Conservation (phyloP, 35 echinoderm and acorn worm genomes). For the Apostichopus parvimensis region DNA sequence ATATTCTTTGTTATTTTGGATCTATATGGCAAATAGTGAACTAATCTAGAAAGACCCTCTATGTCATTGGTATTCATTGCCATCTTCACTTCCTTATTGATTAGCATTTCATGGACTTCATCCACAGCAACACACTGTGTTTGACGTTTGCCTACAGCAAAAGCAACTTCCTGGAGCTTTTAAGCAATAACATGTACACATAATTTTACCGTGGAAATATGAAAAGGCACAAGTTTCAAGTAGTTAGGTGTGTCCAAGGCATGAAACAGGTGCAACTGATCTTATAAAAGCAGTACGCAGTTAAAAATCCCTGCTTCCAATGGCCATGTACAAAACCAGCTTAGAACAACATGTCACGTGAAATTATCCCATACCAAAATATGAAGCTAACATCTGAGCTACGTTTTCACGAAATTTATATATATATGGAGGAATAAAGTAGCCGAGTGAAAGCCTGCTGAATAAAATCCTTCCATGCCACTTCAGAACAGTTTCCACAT, state of each 20-base stretch:
- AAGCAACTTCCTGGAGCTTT: conserved; percentile 21
- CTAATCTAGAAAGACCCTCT: conserved; percentile 24
- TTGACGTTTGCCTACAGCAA: conserved; percentile 13
- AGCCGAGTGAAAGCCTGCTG: neutral
- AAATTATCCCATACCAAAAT: conserved; percentile 21
- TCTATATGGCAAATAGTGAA: conserved; percentile 65
- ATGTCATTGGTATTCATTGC: conserved; percentile 10
- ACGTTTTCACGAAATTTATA: neutral
- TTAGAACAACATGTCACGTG: conserved; percentile 57
- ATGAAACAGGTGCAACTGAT: conserved; percentile 51
- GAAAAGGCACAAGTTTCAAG: conserved; percentile 23
- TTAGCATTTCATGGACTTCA: conserved; percentile 67
- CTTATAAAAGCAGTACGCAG: neutral
- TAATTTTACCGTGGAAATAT: conserved; percentile 14
- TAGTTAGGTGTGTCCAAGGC: conserved; percentile 50
- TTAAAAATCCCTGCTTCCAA: conserved; percentile 40
- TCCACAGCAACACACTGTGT: conserved; percentile 39
- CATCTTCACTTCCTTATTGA: conserved; percentile 52
- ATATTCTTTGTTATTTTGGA: conserved; percentile 10
- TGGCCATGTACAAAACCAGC: neutral
- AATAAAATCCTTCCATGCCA: neutral
- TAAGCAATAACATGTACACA: neutral
- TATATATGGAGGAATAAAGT: neutral
- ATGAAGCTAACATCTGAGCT: neutral
- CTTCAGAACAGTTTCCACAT: neutral